Conservation (phyloP, 2,888 invertebrate species). For the Drosophila hamatofila region DNA sequence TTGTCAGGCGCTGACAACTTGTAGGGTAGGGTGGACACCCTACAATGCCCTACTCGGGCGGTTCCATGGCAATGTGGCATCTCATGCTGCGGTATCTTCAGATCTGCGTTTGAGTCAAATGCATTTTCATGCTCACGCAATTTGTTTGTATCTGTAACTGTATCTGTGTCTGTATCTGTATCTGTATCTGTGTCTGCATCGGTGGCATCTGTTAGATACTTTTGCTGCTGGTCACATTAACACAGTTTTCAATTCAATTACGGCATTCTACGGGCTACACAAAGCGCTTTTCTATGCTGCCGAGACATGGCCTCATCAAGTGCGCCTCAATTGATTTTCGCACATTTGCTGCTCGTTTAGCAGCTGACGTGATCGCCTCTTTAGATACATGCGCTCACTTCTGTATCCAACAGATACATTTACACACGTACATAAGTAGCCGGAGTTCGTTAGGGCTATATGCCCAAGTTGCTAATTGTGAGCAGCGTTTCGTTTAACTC, state of each 20-base stretch:
- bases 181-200: not conserved
- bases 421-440: constrained; percentile 13
- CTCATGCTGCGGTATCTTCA: constrained; percentile 52
- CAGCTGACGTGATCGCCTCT: constrained; percentile 65
- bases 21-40: constrained; percentile 28
- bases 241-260: constrained; percentile 78
- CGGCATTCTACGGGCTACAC: constrained; percentile 51
- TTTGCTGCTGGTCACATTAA: constrained; percentile 70
- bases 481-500: constrained; percentile 46
- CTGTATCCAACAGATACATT: constrained; percentile 34
- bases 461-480: constrained; percentile 58
- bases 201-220: constrained; percentile 46
- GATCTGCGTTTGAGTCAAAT: constrained; percentile 47
- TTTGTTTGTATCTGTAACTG: constrained; percentile 3
- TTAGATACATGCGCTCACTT: constrained; percentile 51
- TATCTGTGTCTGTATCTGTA: not conserved
- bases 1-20: constrained; percentile 72
- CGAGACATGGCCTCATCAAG: constrained; percentile 12
- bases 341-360: constrained; percentile 55
- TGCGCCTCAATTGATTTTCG: constrained; percentile 72
- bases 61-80: constrained; percentile 31
- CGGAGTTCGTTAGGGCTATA: constrained; percentile 15
- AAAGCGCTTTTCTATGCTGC: constrained; percentile 67
- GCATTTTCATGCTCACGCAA: constrained; percentile 39
- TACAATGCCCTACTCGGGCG: constrained; percentile 16